These are phyloP conservation scores for Dasypogon diadema DNA, from an alignment of 2,888 invertebrate species.

Conservation along the genomic window DNA sequence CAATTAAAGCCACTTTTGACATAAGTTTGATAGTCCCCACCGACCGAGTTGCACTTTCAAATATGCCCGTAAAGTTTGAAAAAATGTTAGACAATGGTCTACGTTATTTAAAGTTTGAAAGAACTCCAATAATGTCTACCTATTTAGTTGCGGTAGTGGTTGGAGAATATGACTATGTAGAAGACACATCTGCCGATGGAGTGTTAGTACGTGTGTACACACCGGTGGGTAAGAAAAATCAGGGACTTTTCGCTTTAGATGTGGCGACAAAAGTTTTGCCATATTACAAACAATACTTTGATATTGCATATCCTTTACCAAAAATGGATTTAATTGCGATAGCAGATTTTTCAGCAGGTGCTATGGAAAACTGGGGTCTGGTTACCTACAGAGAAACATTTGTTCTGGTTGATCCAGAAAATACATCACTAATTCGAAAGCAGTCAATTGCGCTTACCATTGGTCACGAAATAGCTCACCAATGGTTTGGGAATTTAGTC, in stretches of 20 bases:
- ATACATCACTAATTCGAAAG: constrained; percentile 86
- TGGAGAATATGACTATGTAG: constrained; percentile 95
- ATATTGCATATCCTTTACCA: constrained; percentile 93
- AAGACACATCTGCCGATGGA: constrained; percentile 85
- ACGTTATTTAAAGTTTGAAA: constrained; percentile 77
- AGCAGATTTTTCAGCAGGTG: constrained; percentile 94
- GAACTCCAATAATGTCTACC: constrained; percentile 94
- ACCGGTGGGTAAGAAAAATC: constrained; percentile 90
- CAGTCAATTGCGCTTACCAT: constrained; percentile 91
- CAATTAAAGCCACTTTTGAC: constrained; percentile 94
- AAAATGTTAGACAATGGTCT: constrained; percentile 68
- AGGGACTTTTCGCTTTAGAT: constrained; percentile 91
- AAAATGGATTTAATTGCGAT: constrained; percentile 98
- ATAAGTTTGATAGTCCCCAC: constrained; percentile 85
- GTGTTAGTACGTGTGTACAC: constrained; percentile 86
- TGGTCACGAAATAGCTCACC: constrained; percentile 94
- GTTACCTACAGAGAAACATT: constrained; percentile 95
- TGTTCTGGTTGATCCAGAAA: constrained; percentile 88
- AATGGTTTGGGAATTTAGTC: constrained; percentile 98
- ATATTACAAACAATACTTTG: constrained; percentile 95
- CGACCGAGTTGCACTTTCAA: constrained; percentile 88
- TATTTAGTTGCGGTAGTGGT: constrained; percentile 95
- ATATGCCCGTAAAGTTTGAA: constrained; percentile 82
- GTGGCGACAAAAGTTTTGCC: constrained; percentile 93
- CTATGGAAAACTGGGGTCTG: constrained; percentile 98